Evolutionary conservation across 2,797 vertebrate species (phyloP).

Genomic region (Poeciliopsis presidionis): DNA sequence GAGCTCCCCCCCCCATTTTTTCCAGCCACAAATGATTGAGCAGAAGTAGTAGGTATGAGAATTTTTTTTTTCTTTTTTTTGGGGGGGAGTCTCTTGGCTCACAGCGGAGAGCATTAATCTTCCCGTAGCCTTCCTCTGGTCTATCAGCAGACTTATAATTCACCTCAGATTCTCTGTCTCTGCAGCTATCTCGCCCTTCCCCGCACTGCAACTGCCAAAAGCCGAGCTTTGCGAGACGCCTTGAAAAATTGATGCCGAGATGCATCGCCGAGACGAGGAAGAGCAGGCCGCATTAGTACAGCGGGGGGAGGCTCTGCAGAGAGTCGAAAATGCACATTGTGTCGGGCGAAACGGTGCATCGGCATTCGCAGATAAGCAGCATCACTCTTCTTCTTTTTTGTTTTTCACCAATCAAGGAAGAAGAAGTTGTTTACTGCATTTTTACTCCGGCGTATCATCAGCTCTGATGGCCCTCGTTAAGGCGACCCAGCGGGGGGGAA

Average conservation of each 20-base stretch:
- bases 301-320: slow-evolving; percentile 9
- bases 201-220: slow-evolving; percentile 55
- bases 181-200: slow-evolving; percentile 39
- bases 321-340: slow-evolving; percentile 6
- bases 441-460: slow-evolving; percentile 58
- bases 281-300: slow-evolving; percentile 39
- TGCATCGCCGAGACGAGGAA: slow-evolving; percentile 58
- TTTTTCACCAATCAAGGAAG: slow-evolving; percentile 23
- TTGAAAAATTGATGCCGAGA: slow-evolving; percentile 75
- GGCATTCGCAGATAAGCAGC: background rate
- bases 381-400: background rate
- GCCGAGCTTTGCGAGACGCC: slow-evolving; percentile 61
- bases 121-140: slow-evolving; percentile 52
- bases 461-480: slow-evolving; percentile 68
- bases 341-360: background rate
- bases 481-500: slow-evolving; percentile 46
- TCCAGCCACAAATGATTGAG: background rate
- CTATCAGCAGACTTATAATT: slow-evolving; percentile 72
- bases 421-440: slow-evolving; percentile 68
- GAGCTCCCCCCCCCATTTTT: too few relatives aligned
- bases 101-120: slow-evolving; percentile 72
- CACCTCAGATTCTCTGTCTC: slow-evolving; percentile 66
- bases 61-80: background rate
- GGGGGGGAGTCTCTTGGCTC: slow-evolving; percentile 33
- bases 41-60: background rate